Evolutionary conservation across 2,797 vertebrate genomes (phyloP), one percentile per base, ranked within the genome.

Genomic region (Sebastes melanostomus): DNA sequence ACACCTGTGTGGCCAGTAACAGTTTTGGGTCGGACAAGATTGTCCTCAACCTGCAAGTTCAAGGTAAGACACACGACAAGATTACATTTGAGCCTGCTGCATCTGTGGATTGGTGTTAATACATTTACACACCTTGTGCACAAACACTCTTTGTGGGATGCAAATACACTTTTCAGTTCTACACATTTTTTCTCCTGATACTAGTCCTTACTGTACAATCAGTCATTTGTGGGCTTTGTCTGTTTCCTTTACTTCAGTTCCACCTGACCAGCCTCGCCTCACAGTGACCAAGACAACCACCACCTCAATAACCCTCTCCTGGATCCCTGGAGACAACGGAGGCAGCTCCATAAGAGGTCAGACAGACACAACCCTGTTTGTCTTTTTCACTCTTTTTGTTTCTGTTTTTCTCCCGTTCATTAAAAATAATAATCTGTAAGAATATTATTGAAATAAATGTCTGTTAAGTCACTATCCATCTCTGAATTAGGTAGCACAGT

Each of bases 201-300:
- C 4, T 46, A 6, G 10, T 62, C 6, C 16, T 60, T 27, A 29
- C 38, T 0, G 0, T 42, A 42, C 18, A 27, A 27, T 66, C 9
- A 50, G 3, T 80, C 1, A 69, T 72, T 75, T 10, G 7, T 30
- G 54, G 22, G 14, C 9, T 24, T n/a, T 52, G 50, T n/a, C 22
- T 42, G 8, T 66, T 42, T 34, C 1, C 13, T 69, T 7, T 70
- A 18, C 30, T 68, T 63, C 83, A 99, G 98, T 99, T 90, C 98
- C 98, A n/a, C 98, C 98, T 59, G 98, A 99, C 93, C 98, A 99
- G 88, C 98, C 98, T 77, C 97, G 98, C 77, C 97, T 99, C 77
- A 99, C 98, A 0, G 98, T 99, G 62, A 99, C 98, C 81, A 99
- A 99, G 94, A 99, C 98, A 4, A 99, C 98, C 2, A 98, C 97